Evolutionary conservation across 2,888 invertebrate genomes (phyloP), one percentile per base, ranked within the genome.

Genomic region (Cerastoderma edule): DNA sequence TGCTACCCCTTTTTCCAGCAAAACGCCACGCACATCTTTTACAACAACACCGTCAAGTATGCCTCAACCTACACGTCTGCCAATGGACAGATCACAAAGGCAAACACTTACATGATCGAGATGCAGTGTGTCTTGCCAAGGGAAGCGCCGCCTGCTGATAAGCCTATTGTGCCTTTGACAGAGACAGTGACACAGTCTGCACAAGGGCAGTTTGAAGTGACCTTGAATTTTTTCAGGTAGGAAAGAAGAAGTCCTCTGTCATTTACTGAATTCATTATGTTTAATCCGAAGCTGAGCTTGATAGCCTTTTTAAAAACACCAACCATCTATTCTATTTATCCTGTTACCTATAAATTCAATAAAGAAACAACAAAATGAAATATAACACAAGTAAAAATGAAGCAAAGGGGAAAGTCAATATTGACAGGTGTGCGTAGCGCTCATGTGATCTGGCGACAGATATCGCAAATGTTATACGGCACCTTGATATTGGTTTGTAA

Each of bases 1-100:
- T n/a, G n/a, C n/a, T n/a, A n/a, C n/a, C n/a, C n/a, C n/a, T 66
- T 44, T 64, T 39, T 75, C 35, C 85, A 92, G 91, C 67, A 76
- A 24, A 92, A 92, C 69, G 71, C 56, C 0, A 88, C 89, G 0
- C 89, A 90, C 75, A 88, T 91, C 32, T 80, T 87, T 24, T 92
- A 91, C 80, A 77, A 70, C 32, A 91, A 88, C 64, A 78, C 78
- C 5, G 76, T 89, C 30, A 71, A 79, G 30, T 87, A 89, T 56
- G 85, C 87, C 32, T 85, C 84, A 28, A 89, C 91, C 0, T 80
- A 78, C 19, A 63, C 76, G 0, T 69, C 68, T 4, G 60, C 39
- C 13, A 72, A 74, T 13, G 85, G 83, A 8, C 28, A 73, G 32
- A 87, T 90, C 50, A 87, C 86, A 22, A 73, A 88, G 13, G 79